A percentile compares a stretch with the other conserved stretches of the same genome.
phyloP scores from a whole-genome alignment of 2,113 vertebrate genomes.

The Bos taurus region DNA sequence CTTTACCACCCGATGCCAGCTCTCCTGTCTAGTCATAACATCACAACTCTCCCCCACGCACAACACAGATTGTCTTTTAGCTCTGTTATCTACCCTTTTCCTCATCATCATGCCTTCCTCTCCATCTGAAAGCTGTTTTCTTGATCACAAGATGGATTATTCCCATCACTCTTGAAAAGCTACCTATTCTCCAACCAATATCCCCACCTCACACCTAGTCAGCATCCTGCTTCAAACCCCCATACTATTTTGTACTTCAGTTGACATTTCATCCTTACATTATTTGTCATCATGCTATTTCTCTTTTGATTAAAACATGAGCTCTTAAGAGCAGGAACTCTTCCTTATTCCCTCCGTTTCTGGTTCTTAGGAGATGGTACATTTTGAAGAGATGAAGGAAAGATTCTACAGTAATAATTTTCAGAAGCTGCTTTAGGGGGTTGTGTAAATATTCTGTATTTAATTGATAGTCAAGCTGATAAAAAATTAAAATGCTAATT shows the following conservation, averaged over 20 bases:
- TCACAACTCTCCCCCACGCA: fast-evolving
- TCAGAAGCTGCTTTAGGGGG: neutral
- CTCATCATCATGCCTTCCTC: neutral
- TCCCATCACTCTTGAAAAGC: neutral
- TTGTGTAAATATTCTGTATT: neutral
- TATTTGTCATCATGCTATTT: neutral
- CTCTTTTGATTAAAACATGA: neutral
- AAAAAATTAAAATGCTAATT: slow-evolving; percentile 16
- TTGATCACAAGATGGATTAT: neutral
- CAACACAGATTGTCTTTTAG: neutral
- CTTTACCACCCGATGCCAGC: neutral
- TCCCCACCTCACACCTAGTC: neutral
- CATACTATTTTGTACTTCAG: neutral
- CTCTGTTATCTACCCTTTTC: neutral
- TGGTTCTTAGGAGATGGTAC: neutral
- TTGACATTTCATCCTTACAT: neutral
- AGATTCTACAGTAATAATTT: neutral
- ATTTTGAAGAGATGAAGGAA: neutral
- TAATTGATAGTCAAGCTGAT: neutral
- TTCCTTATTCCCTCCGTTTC: neutral
- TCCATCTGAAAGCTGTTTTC: neutral
- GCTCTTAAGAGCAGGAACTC: neutral
- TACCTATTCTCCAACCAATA: neutral
- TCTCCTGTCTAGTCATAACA: neutral
- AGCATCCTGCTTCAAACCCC: neutral